Percentiles rank a stretch among this genome's conserved stretches.
These are phyloP conservation scores for Bombus haemorrhoidalis DNA, from an alignment of 1,140 invertebrate species.

Conservation along the genomic window DNA sequence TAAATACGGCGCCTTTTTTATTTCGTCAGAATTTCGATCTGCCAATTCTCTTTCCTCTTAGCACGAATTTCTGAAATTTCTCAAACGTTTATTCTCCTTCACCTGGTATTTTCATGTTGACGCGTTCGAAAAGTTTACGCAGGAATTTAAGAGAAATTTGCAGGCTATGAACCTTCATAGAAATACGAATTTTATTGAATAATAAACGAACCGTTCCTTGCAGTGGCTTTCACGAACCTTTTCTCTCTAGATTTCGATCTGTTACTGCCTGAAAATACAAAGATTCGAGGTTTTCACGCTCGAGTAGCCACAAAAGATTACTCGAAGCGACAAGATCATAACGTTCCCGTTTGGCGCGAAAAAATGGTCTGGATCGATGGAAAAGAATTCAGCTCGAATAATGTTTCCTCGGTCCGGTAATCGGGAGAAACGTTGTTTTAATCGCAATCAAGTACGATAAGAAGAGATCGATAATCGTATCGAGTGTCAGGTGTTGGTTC, in stretches of 20 bases:
- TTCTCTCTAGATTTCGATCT: not conserved
- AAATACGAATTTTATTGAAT: no score
- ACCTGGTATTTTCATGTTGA: fast-evolving
- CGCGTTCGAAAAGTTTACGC: not conserved
- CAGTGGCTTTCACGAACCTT: no score
- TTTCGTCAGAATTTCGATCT: not conserved
- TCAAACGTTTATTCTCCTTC: not conserved
- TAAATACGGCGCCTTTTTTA: not conserved
- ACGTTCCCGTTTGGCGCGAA: not conserved
- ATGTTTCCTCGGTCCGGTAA: no score
- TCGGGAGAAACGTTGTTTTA: not conserved
- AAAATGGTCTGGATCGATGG: not conserved
- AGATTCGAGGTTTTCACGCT: not conserved
- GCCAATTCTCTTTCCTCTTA: not conserved
- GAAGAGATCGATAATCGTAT: slow-evolving; percentile 34
- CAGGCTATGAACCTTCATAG: no score
- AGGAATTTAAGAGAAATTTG: not conserved
- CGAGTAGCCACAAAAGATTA: not conserved
- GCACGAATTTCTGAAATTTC: not conserved
- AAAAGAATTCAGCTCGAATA: not conserved
- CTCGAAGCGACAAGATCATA: not conserved
- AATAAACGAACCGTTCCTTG: no score
- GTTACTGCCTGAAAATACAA: not conserved
- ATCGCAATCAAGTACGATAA: not conserved
- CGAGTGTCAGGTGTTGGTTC: slow-evolving; percentile 32